phyloP scores from a whole-genome alignment of 2,113 vertebrate genomes.

The Grallaria varia region DNA sequence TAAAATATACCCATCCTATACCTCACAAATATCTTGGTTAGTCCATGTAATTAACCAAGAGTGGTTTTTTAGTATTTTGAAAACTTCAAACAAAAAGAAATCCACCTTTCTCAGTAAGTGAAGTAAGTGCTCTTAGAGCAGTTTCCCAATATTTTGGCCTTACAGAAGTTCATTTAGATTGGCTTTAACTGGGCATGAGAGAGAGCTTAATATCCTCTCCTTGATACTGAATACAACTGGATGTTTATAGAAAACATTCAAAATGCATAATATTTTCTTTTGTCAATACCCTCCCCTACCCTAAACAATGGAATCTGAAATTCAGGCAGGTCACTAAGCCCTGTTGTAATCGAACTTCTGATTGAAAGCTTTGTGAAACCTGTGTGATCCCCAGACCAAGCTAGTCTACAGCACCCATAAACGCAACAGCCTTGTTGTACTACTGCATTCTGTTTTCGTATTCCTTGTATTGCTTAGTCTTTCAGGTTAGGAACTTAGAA shows the following conservation, averaged over 20 bases:
- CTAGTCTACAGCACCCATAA: neutral
- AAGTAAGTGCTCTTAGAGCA: neutral
- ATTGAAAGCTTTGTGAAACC: neutral
- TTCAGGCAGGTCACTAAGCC: neutral
- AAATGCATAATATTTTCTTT: neutral
- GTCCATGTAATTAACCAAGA: neutral
- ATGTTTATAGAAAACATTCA: neutral
- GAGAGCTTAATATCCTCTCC: neutral
- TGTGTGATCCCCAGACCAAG: neutral
- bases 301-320: neutral
- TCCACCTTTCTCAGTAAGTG: neutral
- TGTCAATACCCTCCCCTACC: neutral
- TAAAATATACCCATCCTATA: neutral
- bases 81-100: neutral
- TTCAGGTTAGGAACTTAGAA: neutral
- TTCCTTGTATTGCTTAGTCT: neutral
- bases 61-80: neutral
- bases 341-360: neutral
- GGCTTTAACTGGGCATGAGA: neutral
- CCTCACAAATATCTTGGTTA: neutral
- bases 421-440: neutral
- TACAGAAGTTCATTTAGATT: neutral
- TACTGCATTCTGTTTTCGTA: neutral
- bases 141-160: neutral
- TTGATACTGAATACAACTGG: neutral